These are phyloP conservation scores for Chamaea fasciata DNA, from an alignment of 2,113 vertebrate genomes.

Conservation along the genomic window DNA sequence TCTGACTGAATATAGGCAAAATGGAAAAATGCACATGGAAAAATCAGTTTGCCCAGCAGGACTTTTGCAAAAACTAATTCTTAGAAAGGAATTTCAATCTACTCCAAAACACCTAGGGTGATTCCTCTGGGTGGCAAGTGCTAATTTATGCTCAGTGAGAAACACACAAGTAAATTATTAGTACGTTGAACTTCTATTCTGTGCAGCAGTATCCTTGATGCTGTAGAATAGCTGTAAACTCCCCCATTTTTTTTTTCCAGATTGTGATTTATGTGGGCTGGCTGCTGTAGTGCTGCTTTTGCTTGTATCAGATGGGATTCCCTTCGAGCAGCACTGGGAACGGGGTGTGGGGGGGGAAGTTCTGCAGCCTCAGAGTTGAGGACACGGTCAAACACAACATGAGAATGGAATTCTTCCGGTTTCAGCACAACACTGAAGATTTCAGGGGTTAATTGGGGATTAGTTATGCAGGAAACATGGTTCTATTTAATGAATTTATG, in stretches of 20 bases:
- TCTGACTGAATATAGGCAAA: not conserved
- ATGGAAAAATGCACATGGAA: constrained; percentile 3
- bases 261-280: not conserved
- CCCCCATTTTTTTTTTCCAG: not conserved
- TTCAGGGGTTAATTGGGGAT: not conserved
- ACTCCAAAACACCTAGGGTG: not conserved
- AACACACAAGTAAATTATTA: not conserved
- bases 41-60: not conserved
- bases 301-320: not conserved
- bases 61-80: not conserved
- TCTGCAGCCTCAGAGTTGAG: not conserved
- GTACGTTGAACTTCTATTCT: not conserved
- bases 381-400: not conserved
- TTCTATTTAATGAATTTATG: not conserved
- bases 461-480: not conserved
- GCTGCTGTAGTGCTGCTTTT: not conserved
- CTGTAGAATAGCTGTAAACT: not conserved
- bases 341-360: not conserved
- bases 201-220: not conserved
- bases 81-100: not conserved
- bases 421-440: not conserved
- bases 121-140: not conserved
- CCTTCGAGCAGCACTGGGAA: not conserved
- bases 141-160: not conserved
- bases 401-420: not conserved